Evolutionary conservation across 2,797 vertebrate genomes (phyloP).

Genomic region (Chloroceryle inda): DNA sequence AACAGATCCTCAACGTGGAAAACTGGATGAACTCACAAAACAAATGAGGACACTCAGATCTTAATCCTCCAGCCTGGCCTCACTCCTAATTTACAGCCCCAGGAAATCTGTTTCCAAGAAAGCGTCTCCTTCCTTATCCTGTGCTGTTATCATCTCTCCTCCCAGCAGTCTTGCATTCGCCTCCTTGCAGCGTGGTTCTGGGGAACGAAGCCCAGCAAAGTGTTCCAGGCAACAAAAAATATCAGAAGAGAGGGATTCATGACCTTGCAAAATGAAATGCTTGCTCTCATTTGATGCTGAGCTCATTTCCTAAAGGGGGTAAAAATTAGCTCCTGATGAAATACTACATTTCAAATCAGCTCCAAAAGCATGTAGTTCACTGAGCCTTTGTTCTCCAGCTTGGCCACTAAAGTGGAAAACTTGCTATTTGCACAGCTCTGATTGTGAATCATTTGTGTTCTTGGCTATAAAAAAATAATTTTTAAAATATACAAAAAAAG

Average conservation of each 20-base stretch:
- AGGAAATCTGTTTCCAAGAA: constrained; percentile 41
- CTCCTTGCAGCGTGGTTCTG: rapidly evolving
- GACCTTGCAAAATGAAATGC: neutral
- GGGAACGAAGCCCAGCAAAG: neutral
- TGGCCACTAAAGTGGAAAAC: neutral
- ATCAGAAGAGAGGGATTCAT: neutral
- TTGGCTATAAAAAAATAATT: neutral
- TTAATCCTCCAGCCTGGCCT: constrained; percentile 30
- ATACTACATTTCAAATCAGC: neutral
- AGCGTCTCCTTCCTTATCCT: neutral
- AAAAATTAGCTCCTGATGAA: neutral
- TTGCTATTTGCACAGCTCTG: neutral
- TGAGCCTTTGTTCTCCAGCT: neutral
- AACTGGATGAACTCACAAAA: constrained; percentile 44
- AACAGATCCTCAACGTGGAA: neutral
- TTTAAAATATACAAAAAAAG: neutral
- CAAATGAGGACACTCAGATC: neutral
- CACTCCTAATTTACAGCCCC: constrained; percentile 11
- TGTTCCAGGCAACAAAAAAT: neutral
- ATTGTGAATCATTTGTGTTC: neutral
- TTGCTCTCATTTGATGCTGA: neutral
- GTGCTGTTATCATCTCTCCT: neutral
- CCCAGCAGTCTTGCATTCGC: neutral
- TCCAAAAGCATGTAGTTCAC: neutral
- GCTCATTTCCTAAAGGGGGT: neutral